Conservation (phyloP, 2,888 invertebrate species). For the Taphrorychus bicolor region DNA sequence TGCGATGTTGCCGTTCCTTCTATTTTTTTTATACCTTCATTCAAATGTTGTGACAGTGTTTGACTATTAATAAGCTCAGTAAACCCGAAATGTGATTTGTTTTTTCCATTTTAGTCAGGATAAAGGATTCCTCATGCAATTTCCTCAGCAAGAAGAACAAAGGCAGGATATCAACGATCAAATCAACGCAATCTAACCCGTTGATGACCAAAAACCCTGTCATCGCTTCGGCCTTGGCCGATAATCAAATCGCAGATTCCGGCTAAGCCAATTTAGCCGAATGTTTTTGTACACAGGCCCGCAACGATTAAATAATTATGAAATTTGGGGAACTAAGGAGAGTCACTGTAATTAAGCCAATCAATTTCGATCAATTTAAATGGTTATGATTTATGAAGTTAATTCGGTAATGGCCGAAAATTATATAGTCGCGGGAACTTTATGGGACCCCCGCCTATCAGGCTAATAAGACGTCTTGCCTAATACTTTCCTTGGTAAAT, state of each 20-base stretch:
- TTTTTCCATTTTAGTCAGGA: too few relatives aligned
- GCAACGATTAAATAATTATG: conserved; percentile 33
- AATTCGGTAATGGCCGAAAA: conserved; percentile 30
- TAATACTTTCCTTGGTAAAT: too few relatives aligned
- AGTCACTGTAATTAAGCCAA: conserved; percentile 33
- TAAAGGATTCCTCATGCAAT: too few relatives aligned
- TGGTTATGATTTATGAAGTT: conserved; percentile 34
- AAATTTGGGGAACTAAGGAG: conserved; percentile 38
- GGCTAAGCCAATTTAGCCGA: conserved; percentile 22
- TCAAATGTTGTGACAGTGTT: too few relatives aligned
- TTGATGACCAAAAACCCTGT: conserved; percentile 14
- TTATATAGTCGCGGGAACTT: conserved; percentile 13
- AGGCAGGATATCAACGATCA: conserved; percentile 1
- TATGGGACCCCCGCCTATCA: not conserved
- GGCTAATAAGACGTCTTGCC: too few relatives aligned
- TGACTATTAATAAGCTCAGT: too few relatives aligned
- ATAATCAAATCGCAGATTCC: conserved; percentile 23
- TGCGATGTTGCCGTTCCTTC: too few relatives aligned
- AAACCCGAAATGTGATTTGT: too few relatives aligned
- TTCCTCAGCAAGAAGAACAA: not conserved
- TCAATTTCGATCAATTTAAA: conserved; percentile 35
- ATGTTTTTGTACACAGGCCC: conserved; percentile 24
- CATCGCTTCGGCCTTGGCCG: conserved; percentile 15
- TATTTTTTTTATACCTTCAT: too few relatives aligned
- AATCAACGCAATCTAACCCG: conserved; percentile 5